Evolutionary conservation across 1,140 invertebrate species (phyloP).

Genomic region (Matsumurasca onukii): DNA sequence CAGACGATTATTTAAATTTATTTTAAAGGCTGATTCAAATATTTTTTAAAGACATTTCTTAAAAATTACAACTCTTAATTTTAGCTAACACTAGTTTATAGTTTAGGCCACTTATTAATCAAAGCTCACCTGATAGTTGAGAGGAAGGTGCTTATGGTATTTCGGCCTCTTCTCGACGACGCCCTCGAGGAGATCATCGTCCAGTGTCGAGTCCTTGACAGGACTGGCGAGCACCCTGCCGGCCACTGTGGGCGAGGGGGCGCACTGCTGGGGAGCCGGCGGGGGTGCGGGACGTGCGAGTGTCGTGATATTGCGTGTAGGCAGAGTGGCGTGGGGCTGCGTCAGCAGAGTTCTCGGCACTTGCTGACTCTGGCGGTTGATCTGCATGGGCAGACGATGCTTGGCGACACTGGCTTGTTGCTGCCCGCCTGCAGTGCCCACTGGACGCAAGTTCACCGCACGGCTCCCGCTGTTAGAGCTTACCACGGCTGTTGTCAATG

Average conservation of each 20-base stretch:
- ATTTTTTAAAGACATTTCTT: too few relatives aligned
- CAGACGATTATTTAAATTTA: too few relatives aligned
- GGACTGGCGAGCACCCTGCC: constrained; percentile 29
- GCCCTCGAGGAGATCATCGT: constrained; percentile 39
- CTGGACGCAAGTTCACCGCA: neutral
- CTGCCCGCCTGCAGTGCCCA: neutral
- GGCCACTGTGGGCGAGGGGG: constrained; percentile 7
- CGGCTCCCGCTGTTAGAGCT: neutral
- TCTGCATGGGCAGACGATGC: constrained; percentile 31
- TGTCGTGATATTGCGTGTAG: constrained; percentile 39
- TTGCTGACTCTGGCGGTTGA: constrained; percentile 30
- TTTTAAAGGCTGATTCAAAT: too few relatives aligned
- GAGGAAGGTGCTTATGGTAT: constrained; percentile 37
- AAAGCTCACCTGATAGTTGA: constrained; percentile 38
- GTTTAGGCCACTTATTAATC: too few relatives aligned
- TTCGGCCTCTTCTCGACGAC: constrained; percentile 38
- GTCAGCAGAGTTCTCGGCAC: constrained; percentile 46
- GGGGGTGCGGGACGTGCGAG: constrained; percentile 32
- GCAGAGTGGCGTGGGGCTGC: constrained; percentile 43
- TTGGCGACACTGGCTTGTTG: constrained; percentile 23
- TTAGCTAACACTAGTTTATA: too few relatives aligned
- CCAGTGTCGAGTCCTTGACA: constrained; percentile 32
- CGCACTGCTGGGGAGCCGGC: neutral
- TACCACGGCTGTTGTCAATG: constrained; percentile 15
- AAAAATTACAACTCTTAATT: too few relatives aligned